Percentiles rank a stretch among this genome's conserved stretches.
These are phyloP conservation scores for Hylyphantes graminicola DNA, from an alignment of 1,140 invertebrate genomes.

Conservation along the genomic window DNA sequence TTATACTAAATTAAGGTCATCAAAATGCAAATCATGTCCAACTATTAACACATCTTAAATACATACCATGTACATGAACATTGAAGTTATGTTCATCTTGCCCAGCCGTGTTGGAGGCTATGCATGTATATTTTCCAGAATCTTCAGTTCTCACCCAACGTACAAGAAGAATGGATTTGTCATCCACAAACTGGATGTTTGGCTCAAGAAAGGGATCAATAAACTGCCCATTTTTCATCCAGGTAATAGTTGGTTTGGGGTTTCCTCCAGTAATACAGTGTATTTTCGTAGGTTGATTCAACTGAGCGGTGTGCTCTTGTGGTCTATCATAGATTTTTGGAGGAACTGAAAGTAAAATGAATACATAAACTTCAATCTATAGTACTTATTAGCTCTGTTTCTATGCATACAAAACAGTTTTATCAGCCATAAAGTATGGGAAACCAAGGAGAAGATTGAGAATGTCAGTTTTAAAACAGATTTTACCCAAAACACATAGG, in stretches of 20 bases:
- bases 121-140: constrained; percentile 70
- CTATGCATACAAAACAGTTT: no score
- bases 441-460: background rate
- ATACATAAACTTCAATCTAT: background rate
- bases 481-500: background rate
- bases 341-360: constrained; percentile 62
- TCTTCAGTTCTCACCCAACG: constrained; percentile 64
- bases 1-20: background rate
- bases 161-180: constrained; percentile 40
- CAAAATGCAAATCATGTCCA: background rate
- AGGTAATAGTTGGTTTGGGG: constrained; percentile 69
- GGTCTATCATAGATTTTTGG: constrained; percentile 64
- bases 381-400: no score
- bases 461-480: background rate
- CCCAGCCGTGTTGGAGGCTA: constrained; percentile 68
- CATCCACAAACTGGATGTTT: constrained; percentile 40
- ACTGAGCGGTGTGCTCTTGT: constrained; percentile 63
- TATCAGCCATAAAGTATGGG: no score
- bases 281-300: constrained; percentile 67
- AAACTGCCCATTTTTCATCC: constrained; percentile 65
- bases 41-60: background rate
- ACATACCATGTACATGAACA: constrained; percentile 42
- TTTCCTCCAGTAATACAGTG: constrained; percentile 70
- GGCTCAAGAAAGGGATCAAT: constrained; percentile 46
- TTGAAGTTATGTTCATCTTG: constrained; percentile 60